Evolutionary conservation across 2,113 vertebrate genomes (phyloP).

Genomic region (Amblyopsis rosae): DNA sequence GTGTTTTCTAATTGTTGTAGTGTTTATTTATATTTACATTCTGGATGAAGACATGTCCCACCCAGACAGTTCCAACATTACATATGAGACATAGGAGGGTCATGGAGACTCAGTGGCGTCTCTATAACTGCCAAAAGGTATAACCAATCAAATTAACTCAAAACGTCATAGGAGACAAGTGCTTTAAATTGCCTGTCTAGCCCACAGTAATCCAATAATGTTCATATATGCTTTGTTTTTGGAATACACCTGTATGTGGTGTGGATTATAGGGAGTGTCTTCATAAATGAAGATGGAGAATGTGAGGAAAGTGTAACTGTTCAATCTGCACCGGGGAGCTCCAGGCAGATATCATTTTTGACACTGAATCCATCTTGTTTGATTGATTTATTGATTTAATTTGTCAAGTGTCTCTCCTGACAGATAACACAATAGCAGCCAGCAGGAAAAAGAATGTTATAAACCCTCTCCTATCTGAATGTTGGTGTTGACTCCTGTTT

Average conservation of each 20-base stretch:
- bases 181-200: not conserved
- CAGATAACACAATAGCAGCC: conserved; percentile 19
- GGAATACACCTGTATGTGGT: conserved; percentile 27
- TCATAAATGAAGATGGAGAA: conserved; percentile 16
- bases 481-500: not conserved
- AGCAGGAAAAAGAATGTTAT: not conserved
- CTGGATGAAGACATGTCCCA: no score
- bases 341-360: conserved; percentile 25
- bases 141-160: conserved; percentile 2
- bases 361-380: conserved; percentile 31
- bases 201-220: conserved; percentile 5
- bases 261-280: not conserved
- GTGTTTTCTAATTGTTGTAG: no score
- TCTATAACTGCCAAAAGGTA: no score
- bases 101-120: no score
- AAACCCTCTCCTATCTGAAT: not conserved
- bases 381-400: conserved; percentile 59
- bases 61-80: no score
- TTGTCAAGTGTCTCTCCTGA: conserved; percentile 40
- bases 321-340: conserved; percentile 10
- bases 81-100: no score
- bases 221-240: conserved; percentile 18
- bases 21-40: no score
- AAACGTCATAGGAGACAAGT: no score
- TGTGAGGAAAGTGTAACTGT: not conserved